Base-by-base conservation (phyloP, 2,797 vertebrate genomes). In the Bucorvus abyssinicus region DNA sequence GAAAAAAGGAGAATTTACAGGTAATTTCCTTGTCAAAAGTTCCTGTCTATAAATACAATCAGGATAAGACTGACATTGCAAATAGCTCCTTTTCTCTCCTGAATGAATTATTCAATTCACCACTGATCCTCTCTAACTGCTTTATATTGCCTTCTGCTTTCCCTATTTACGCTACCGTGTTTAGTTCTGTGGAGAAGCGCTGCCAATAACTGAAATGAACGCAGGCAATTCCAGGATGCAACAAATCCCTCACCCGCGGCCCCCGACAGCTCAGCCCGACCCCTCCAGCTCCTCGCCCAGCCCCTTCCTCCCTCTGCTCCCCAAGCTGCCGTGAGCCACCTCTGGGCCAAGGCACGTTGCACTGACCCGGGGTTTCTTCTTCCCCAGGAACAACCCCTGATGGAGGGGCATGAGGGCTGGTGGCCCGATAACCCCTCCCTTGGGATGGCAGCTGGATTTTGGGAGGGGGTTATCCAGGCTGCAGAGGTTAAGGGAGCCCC, bases 1-100 rank as follows among this genome's bases (percentile, higher is more conserved):
- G 34, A 38, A 63, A 65, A 36, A 64, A 82, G 18, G 77, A 89
- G 85, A 95, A 96, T 96, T 96, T 94, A 94, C 89, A 95, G 87
- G 96, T 95, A 97, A 97, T 97, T 96, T 97, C 97, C 97, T 95
- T 94, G 97, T 97, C 97, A 97, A 92, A 96, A 97, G 91, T 95
- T 96, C 91, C 92, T 84, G 85, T 94, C 97, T 97, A 95, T 96
- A 97, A 97, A 96, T 94, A 97, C 89, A 96, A 94, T 95, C 95
- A 94, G 82, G 96, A 88, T 78, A 94, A 97, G 96, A 93, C 80
- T 96, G 97, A 96, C 96, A 95, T 3, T 52, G 87, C 95, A 96
- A 97, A 96, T 94, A 95, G 91, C 93, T 94, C 91, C 83, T 88
- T 92, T 94, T 95, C 92, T 95, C 84, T 94, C 71, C 67, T 84